Evolutionary conservation across 2,888 invertebrate species (phyloP), one percentile per base, ranked within the genome.

Genomic region (Hofmannophila pseudospretella): DNA sequence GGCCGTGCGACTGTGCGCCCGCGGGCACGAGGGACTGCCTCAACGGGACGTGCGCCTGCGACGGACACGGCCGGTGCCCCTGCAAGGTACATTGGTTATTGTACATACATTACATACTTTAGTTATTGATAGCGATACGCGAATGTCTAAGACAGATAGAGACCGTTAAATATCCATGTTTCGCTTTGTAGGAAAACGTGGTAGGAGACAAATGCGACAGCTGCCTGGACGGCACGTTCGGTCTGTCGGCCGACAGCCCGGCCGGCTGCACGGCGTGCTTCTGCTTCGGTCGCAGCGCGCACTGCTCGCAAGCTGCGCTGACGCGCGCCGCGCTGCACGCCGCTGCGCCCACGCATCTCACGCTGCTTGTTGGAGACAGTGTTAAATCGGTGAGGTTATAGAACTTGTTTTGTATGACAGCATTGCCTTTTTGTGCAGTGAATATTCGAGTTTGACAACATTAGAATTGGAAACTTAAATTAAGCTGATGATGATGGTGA

Each of bases 231-330:
- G 94, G 95, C 11, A 94, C 96, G 0, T 99, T 98, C 73, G 96
- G 97, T 0, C 78, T 99, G 13, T 90, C 94, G 0, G 77, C 76
- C 0, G 89, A 91, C 29, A 96, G 95, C 73, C 91, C 93, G 0
- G 90, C 90, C 36, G 99, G 99, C 4, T 99, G 99, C 73, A 96
- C 96, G 0, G 91, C 93, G 41, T 99, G 99, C 75, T 99, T 97
- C 88, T 99, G 99, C 82, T 99, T 98, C 78, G 96, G 94, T 0
- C 89, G 96, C 57, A 93, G 94, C 32, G 88, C 91, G 2, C 89
- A 89, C 36, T 99, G 98, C 72, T 84, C 89, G 22, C 95, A 96
- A 72, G 94, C 96, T 1, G 89, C 90, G 14, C 91, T 94, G 42
- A 91, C 94, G 0, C 95, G 98, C 91, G 94, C 93, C 7, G 93